Percentiles rank a stretch among this genome's conserved stretches.
Evolutionary conservation across 30 jellyfish, hydroid and myxozoan species (phyloP).

Genomic region (Hydra vulgaris): DNA sequence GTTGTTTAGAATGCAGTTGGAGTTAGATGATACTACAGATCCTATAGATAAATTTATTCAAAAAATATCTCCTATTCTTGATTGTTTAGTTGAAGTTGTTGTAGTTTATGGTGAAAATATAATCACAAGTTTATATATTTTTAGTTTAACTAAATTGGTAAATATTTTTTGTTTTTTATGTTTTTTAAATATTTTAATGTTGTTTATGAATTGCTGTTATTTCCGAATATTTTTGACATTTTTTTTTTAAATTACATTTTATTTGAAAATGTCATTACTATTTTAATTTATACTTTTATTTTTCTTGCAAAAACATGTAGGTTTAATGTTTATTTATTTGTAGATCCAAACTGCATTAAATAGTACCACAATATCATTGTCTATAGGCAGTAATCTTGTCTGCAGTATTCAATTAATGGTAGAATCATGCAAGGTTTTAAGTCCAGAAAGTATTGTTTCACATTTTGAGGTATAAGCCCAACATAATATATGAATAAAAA

Average conservation of each 20-base stretch:
- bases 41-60: constrained; percentile 33
- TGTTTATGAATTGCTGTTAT: background rate
- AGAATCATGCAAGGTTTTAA: constrained; percentile 26
- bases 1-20: constrained; percentile 5
- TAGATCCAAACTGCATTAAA: constrained; percentile 46
- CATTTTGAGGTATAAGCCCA: constrained; percentile 44
- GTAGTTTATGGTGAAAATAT: constrained; percentile 57
- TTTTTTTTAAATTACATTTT: too few relatives aligned
- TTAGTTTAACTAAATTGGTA: constrained; percentile 47
- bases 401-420: constrained; percentile 32
- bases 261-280: too few relatives aligned
- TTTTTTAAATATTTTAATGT: background rate
- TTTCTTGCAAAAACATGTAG: too few relatives aligned
- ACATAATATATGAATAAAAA: too few relatives aligned
- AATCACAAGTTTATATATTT: constrained; percentile 45
- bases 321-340: background rate
- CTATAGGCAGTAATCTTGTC: constrained; percentile 50
- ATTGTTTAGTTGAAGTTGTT: constrained; percentile 67
- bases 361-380: constrained; percentile 38
- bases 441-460: constrained; percentile 31
- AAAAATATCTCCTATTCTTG: constrained; percentile 61
- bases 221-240: too few relatives aligned
- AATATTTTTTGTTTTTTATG: constrained; percentile 13
- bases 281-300: too few relatives aligned
- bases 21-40: background rate